A percentile compares a stretch with the other conserved stretches of the same genome.
These are phyloP conservation scores for Cranoglanis bouderius DNA, from an alignment of 2,113 vertebrate species.

Conservation along the genomic window DNA sequence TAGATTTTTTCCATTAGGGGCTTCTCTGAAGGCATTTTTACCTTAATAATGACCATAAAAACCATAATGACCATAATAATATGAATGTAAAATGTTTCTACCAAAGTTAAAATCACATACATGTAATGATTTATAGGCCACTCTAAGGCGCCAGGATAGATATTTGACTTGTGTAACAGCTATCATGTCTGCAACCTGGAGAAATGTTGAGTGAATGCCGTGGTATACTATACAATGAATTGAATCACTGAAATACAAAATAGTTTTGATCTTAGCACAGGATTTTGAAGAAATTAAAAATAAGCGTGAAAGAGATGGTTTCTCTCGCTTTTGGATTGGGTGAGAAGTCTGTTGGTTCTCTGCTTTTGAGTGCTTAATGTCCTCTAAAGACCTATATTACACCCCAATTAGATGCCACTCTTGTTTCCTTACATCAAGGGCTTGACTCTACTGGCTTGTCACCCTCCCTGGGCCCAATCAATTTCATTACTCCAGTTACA, in stretches of 20 bases:
- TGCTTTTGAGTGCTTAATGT: conserved; percentile 77
- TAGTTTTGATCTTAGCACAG: not conserved
- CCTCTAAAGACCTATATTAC: conserved; percentile 84
- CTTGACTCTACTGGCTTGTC: conserved; percentile 83
- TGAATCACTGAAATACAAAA: not conserved
- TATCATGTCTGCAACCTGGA: conserved; percentile 14
- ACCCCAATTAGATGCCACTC: conserved; percentile 84
- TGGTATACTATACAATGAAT: not conserved
- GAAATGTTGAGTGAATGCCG: not conserved
- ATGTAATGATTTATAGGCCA: conserved; percentile 21
- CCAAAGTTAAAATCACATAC: conserved; percentile 26
- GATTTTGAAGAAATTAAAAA: not conserved
- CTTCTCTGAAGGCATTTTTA: conserved; percentile 30
- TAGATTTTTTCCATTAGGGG: conserved; percentile 28
- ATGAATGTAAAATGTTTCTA: conserved; percentile 15
- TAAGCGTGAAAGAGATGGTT: conserved; percentile 63
- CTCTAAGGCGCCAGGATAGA: not conserved
- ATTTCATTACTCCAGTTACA: conserved; percentile 86
- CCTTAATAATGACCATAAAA: conserved; percentile 17
- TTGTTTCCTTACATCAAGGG: conserved; percentile 86
- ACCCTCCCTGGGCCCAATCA: conserved; percentile 82
- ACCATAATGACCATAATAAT: conserved; percentile 29
- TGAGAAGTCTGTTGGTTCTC: conserved; percentile 65
- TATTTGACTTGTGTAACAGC: not conserved
- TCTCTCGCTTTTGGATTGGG: conserved; percentile 67